Evolutionary conservation across 2,113 vertebrate genomes (phyloP).

Genomic region (Echinops telfairi): DNA sequence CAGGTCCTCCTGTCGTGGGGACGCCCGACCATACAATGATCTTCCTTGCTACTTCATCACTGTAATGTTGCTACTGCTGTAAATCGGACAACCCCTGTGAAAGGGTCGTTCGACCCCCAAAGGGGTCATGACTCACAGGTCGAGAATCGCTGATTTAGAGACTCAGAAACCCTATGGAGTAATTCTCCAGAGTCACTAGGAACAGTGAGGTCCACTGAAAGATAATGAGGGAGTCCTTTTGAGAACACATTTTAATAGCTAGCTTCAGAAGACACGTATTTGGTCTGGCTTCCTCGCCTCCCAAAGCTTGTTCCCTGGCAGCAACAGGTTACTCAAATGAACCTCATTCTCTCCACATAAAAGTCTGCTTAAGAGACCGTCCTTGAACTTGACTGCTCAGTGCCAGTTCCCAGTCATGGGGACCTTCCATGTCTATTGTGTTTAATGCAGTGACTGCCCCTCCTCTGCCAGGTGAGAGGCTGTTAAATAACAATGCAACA

Average conservation of each 20-base stretch:
- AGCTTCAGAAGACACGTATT: background rate
- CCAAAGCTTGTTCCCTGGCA: background rate
- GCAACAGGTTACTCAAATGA: background rate
- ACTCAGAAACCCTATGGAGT: too few species aligned
- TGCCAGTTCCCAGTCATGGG: conserved; percentile 43
- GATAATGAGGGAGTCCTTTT: too few species aligned
- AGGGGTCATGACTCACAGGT: too few species aligned
- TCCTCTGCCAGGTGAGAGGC: background rate
- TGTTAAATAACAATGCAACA: background rate
- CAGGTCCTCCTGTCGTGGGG: too few species aligned
- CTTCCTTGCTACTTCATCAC: too few species aligned
- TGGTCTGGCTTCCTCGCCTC: background rate
- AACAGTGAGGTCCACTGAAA: too few species aligned
- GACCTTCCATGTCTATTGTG: background rate
- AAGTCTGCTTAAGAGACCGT: background rate
- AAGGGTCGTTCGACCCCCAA: too few species aligned
- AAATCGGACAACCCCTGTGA: too few species aligned
- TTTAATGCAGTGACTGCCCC: background rate
- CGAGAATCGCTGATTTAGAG: too few species aligned
- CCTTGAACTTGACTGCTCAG: conserved; percentile 13
- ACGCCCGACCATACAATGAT: too few species aligned
- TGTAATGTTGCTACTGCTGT: too few species aligned
- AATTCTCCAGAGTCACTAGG: too few species aligned
- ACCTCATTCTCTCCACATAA: background rate
- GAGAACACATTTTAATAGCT: background rate